Percentiles rank a stretch among this genome's conserved stretches.
These are phyloP conservation scores for Ichneumoninae sp. DNA, from an alignment of 2,888 invertebrate species.

Conservation along the genomic window DNA sequence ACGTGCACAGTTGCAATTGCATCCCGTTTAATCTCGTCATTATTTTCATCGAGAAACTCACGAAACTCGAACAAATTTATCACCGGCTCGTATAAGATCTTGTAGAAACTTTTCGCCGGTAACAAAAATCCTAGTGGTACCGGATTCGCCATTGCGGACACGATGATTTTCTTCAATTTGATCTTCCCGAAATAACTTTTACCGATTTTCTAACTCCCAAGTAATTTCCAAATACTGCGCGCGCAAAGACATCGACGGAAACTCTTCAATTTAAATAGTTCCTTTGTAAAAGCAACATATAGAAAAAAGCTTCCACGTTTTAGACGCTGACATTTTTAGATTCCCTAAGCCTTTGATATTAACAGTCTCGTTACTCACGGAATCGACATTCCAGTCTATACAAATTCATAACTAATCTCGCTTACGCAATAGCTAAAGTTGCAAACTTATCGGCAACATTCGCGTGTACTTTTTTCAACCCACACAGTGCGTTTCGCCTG, in stretches of 20 bases:
- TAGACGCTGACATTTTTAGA: too few relatives aligned
- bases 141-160: background rate
- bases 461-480: background rate
- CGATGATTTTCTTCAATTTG: background rate
- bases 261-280: background rate
- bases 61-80: background rate
- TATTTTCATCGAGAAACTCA: background rate
- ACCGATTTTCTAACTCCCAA: background rate
- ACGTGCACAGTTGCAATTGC: constrained; percentile 62
- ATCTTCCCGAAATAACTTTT: background rate
- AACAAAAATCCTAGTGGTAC: constrained; percentile 5
- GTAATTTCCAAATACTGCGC: background rate
- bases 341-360: too few relatives aligned
- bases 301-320: too few relatives aligned
- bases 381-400: background rate
- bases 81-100: background rate
- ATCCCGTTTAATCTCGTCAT: constrained; percentile 36
- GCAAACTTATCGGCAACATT: background rate
- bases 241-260: background rate
- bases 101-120: constrained; percentile 1
- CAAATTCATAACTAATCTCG: background rate
- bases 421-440: background rate
- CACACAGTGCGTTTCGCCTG: background rate
- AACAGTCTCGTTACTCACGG: too few relatives aligned
- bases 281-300: background rate